phyloP scores from a whole-genome alignment of 2,888 invertebrate genomes.

The Sycophila texana region DNA sequence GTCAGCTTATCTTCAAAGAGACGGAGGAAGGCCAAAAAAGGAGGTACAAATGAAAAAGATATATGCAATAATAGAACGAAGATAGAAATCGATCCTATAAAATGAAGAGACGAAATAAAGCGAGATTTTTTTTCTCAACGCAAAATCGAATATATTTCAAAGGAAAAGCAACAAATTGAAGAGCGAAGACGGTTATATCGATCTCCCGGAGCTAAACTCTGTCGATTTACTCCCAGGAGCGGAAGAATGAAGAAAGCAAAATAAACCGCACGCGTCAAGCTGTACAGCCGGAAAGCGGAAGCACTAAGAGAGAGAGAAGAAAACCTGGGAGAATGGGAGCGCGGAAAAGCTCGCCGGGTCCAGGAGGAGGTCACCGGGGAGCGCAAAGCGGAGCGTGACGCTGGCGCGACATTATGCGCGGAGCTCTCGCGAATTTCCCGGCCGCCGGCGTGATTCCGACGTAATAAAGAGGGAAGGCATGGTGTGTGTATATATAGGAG shows the following conservation, averaged over 20 bases:
- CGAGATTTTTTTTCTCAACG: too few relatives aligned
- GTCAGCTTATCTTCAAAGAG: too few relatives aligned
- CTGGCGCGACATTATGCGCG: background rate
- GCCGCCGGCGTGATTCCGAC: conserved; percentile 20
- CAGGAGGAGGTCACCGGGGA: background rate
- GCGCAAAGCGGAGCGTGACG: conserved; percentile 10
- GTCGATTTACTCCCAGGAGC: too few relatives aligned
- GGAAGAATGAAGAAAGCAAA: too few relatives aligned
- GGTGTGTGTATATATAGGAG: too few relatives aligned
- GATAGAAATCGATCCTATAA: too few relatives aligned
- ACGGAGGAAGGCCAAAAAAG: background rate
- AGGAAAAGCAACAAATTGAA: background rate
- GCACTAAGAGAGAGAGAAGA: too few relatives aligned
- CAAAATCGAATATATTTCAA: too few relatives aligned
- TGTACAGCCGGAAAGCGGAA: too few relatives aligned
- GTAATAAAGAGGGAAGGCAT: conserved; percentile 4
- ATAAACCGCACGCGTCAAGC: background rate
- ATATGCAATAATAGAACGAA: too few relatives aligned
- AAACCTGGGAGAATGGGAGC: background rate
- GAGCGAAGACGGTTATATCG: conserved; percentile 1
- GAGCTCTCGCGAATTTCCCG: background rate
- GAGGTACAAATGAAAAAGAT: background rate
- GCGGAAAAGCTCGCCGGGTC: background rate
- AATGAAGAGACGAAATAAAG: too few relatives aligned
- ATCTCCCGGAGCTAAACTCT: background rate